phyloP scores from a whole-genome alignment of 2,797 vertebrate genomes.

The Enteromius afrohamiltoni region DNA sequence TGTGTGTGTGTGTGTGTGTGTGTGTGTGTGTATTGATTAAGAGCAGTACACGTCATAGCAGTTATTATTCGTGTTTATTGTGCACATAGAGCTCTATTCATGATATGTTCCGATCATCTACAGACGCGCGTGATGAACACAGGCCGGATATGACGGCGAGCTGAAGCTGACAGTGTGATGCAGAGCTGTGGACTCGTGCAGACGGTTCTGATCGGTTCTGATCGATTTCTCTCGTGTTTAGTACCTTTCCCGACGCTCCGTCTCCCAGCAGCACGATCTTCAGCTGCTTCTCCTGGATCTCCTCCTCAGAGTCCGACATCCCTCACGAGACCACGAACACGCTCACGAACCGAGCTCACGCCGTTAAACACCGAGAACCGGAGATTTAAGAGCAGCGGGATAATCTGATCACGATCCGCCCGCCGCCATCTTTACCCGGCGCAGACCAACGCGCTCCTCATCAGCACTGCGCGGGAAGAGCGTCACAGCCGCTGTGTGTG shows the following conservation, averaged over 20 bases:
- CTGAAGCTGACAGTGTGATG: too few species aligned
- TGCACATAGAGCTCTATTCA: too few species aligned
- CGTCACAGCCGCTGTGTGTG: background rate
- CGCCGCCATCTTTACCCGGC: conserved; percentile 83
- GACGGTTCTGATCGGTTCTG: background rate
- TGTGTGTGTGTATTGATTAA: background rate
- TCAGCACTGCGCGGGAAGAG: background rate
- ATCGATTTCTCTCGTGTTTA: conserved; percentile 59
- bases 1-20: too few species aligned
- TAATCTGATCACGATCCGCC: conserved; percentile 56
- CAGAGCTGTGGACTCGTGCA: too few species aligned
- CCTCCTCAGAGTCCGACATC: conserved; percentile 98
- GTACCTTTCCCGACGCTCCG: conserved; percentile 97
- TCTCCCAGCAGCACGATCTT: conserved; percentile 96
- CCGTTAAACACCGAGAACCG: background rate
- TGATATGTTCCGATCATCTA: too few species aligned
- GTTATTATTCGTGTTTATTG: too few species aligned
- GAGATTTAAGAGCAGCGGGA: conserved; percentile 67
- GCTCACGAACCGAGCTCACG: background rate
- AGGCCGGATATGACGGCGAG: too few species aligned
- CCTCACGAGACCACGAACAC: background rate
- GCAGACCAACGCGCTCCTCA: conserved; percentile 19
- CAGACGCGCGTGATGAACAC: too few species aligned
- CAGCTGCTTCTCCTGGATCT: conserved; percentile 91
- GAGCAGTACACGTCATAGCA: background rate